Percentiles rank a stretch among this genome's conserved stretches.
Evolutionary conservation across 2,888 invertebrate species (phyloP).

Genomic region (Drosophila mulleri): DNA sequence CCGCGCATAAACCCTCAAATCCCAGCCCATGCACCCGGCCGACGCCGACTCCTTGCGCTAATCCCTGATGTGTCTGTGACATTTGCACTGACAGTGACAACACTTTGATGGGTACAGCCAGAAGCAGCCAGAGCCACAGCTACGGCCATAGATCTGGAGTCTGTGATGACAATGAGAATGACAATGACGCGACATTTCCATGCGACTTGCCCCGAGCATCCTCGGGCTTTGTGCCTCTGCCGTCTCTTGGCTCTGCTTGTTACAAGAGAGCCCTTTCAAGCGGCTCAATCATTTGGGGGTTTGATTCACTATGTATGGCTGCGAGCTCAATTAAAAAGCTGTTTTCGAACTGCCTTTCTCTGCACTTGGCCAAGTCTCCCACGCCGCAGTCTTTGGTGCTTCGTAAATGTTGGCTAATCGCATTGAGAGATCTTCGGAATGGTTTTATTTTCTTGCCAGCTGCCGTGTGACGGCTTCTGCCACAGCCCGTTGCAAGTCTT

Average conservation of each 20-base stretch:
- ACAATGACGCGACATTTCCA: slow-evolving; percentile 65
- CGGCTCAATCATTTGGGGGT: slow-evolving; percentile 48
- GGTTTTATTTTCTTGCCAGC: slow-evolving; percentile 17
- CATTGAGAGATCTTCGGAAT: slow-evolving; percentile 44
- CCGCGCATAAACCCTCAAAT: slow-evolving; percentile 80
- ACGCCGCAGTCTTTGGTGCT: slow-evolving; percentile 14
- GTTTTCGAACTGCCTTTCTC: slow-evolving; percentile 13
- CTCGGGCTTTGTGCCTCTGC: slow-evolving; percentile 8
- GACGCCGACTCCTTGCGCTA: slow-evolving; percentile 69
- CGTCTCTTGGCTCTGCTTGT: slow-evolving; percentile 30
- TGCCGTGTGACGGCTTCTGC: slow-evolving; percentile 39
- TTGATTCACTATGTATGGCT: slow-evolving; percentile 39
- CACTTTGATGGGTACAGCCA: slow-evolving; percentile 83
- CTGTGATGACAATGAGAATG: slow-evolving; percentile 12
- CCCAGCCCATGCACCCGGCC: slow-evolving; percentile 37
- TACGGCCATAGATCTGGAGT: slow-evolving; percentile 12
- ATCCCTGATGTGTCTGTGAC: slow-evolving; percentile 85
- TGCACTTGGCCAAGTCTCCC: slow-evolving; percentile 23
- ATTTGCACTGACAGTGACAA: slow-evolving; percentile 85
- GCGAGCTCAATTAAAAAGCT: slow-evolving; percentile 68
- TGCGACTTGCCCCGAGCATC: slow-evolving; percentile 20
- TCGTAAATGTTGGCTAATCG: slow-evolving; percentile 42
- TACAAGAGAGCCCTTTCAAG: slow-evolving; percentile 53
- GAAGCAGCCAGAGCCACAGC: background rate
- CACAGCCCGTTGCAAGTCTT: slow-evolving; percentile 24